Conservation (phyloP, 2,888 invertebrate genomes). For the Spisula solida region DNA sequence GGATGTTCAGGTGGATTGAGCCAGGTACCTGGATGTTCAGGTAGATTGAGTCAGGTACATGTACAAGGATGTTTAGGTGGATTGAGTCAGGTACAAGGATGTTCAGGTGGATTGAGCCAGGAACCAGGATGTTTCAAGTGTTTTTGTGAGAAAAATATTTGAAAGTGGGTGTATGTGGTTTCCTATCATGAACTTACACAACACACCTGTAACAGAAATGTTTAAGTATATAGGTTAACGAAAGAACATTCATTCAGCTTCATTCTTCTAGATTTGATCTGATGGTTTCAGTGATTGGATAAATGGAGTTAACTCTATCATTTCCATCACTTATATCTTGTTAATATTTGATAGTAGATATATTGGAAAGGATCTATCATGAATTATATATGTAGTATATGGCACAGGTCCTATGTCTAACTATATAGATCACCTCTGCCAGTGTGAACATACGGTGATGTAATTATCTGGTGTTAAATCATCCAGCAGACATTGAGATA, state of each 20-base stretch:
- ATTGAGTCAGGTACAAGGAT: too few relatives aligned
- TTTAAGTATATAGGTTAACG: too few relatives aligned
- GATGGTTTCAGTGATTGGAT: background rate
- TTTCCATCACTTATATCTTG: background rate
- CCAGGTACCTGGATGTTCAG: too few relatives aligned
- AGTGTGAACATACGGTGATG: background rate
- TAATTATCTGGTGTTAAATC: background rate
- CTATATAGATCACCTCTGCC: constrained; percentile 7
- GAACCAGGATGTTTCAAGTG: too few relatives aligned
- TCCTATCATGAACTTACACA: background rate
- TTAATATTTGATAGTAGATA: constrained; percentile 5
- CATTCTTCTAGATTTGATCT: background rate
- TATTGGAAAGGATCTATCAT: background rate
- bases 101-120: too few relatives aligned
- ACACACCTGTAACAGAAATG: background rate
- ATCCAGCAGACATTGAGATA: background rate
- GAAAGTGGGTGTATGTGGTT: background rate
- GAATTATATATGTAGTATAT: background rate
- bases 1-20: too few relatives aligned
- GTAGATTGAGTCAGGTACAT: too few relatives aligned
- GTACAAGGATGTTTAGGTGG: too few relatives aligned
- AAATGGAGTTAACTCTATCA: background rate
- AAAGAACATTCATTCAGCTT: background rate
- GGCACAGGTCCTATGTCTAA: background rate
- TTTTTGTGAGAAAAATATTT: too few relatives aligned